Evolutionary conservation across 2,113 vertebrate genomes (phyloP).

Genomic region (Morone chrysops): DNA sequence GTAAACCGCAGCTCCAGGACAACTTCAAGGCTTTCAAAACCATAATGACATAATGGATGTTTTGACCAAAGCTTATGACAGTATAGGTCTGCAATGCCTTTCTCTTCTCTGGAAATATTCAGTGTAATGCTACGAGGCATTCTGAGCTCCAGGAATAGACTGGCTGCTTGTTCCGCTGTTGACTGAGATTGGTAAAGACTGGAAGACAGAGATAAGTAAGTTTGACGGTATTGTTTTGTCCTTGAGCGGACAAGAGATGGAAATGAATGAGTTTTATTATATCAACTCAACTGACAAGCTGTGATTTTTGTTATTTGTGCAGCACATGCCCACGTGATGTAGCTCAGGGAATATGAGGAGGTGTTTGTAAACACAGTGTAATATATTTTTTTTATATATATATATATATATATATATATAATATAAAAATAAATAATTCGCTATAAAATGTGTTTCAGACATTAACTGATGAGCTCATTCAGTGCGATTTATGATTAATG

Average conservation of each 20-base stretch:
- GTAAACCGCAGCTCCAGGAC: conserved; percentile 58
- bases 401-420: no score
- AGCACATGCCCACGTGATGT: background rate
- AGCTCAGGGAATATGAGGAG: background rate
- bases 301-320: background rate
- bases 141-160: conserved; percentile 63
- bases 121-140: conserved; percentile 16
- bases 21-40: conserved; percentile 56
- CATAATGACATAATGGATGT: conserved; percentile 57
- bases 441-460: background rate
- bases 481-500: background rate
- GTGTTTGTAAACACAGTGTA: conserved; percentile 24
- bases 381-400: no score
- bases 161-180: conserved; percentile 13
- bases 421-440: background rate
- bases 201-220: conserved; percentile 44
- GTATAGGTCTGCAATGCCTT: conserved; percentile 29
- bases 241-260: background rate
- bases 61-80: conserved; percentile 29
- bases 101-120: conserved; percentile 37
- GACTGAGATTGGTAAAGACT: conserved; percentile 46
- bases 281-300: background rate
- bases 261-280: conserved; percentile 1
- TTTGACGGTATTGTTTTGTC: conserved; percentile 6
- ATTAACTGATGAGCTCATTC: conserved; percentile 2